A percentile compares a stretch with the other conserved stretches of the same genome.
Conservation (phyloP, 2,888 invertebrate genomes). For the Pandemis corylana region DNA sequence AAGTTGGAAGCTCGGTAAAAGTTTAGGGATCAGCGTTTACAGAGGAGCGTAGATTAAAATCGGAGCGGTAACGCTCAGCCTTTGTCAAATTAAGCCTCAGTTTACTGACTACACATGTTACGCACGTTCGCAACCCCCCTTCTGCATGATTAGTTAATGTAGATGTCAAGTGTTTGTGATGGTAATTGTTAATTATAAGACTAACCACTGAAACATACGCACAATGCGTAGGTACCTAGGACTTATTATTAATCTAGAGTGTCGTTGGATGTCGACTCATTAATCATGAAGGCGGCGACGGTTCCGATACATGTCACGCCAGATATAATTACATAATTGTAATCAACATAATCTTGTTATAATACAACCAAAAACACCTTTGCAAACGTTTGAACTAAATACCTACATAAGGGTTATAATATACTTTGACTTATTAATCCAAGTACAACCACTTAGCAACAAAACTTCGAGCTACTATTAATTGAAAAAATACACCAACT, state of each 20-base stretch:
- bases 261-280: constrained; percentile 20
- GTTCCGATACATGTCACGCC: constrained; percentile 15
- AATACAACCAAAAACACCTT: background rate
- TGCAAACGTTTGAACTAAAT: too few species aligned
- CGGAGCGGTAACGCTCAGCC: constrained; percentile 58
- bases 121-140: constrained; percentile 84
- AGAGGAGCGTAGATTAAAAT: constrained; percentile 28
- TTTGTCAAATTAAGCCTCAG: constrained; percentile 65
- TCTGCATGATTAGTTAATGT: constrained; percentile 81
- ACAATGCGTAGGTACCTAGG: constrained; percentile 12
- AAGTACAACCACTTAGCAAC: too few species aligned
- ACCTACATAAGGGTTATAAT: background rate
- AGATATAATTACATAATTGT: constrained; percentile 11
- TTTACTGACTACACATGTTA: constrained; percentile 68
- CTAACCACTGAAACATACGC: constrained; percentile 26
- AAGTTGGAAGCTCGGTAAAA: constrained; percentile 38
- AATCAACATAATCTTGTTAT: background rate
- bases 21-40: constrained; percentile 39
- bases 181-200: constrained; percentile 56
- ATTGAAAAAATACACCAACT: too few species aligned
- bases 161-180: constrained; percentile 79
- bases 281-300: constrained; percentile 27
- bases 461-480: too few species aligned
- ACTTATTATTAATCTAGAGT: constrained; percentile 22
- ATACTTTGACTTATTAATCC: background rate